Percentiles rank a stretch among this genome's conserved stretches.
Conservation (phyloP, 2,113 vertebrate genomes). For the Saimiri boliviensis region DNA sequence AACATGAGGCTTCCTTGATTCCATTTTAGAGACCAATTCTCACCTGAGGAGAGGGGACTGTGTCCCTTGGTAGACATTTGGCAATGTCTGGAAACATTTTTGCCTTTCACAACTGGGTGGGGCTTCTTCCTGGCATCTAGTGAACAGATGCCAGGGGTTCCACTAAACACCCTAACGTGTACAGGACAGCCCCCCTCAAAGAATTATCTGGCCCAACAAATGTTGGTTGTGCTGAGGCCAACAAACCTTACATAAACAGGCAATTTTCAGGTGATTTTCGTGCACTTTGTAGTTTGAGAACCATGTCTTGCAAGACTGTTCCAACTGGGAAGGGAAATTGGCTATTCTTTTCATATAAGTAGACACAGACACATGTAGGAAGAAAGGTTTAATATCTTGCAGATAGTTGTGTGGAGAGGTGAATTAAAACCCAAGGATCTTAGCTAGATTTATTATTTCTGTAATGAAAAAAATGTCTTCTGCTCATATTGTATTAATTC, state of each 20-base stretch:
- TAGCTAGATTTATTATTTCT: accelerated
- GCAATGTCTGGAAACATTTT: background rate
- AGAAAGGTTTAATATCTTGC: accelerated
- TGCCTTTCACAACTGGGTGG: background rate
- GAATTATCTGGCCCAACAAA: no score
- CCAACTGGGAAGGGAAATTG: no score
- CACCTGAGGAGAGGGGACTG: accelerated
- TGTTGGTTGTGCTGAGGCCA: background rate
- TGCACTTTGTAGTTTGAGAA: accelerated
- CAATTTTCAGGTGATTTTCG: accelerated
- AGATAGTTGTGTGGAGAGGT: background rate
- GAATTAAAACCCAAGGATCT: accelerated
- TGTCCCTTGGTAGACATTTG: background rate
- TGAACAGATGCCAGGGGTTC: accelerated
- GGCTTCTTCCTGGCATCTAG: background rate
- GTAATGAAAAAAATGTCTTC: background rate
- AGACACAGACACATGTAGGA: accelerated
- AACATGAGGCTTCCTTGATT: background rate
- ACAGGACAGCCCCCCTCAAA: accelerated
- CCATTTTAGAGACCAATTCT: background rate
- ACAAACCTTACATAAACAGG: accelerated
- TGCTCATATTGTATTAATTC: background rate
- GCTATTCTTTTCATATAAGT: background rate
- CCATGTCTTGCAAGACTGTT: accelerated
- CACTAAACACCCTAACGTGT: accelerated